Base-by-base conservation (phyloP, 2,888 invertebrate species). In the Eristalis arbustorum region DNA sequence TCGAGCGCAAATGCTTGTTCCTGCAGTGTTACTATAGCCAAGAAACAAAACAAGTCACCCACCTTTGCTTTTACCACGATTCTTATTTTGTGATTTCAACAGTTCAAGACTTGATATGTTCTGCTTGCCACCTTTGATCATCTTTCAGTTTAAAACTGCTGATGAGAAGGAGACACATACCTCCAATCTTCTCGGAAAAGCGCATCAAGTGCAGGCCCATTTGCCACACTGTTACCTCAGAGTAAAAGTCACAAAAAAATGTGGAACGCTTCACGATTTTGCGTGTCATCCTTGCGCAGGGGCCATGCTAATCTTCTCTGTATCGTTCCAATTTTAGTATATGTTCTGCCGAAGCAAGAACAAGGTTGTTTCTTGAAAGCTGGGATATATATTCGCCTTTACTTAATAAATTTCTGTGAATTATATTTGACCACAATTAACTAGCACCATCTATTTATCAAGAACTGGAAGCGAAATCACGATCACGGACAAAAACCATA, bases 221-320 rank as follows among this genome's bases (percentile, higher is more conserved):
- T n/a, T n/a, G 31, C 31, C 31, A 31, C 31, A 31, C 0, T 10
- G 6, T 10, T 10, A 10, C 22, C 23, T 31, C 14, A 11, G 57
- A 11, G 11, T 13, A 66, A 72, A 49, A 69, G 64, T 23, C 0
- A 14, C 63, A 91, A 92, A 92, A 92, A 92, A 92, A 91, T 92
- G 91, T 91, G 91, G 91, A 92, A 96, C 96, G 96, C 96, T 96
- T 96, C 96, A 96, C 96, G 96, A 96, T 96, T 96, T 96, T 96
- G 96, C 96, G 96, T 96, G 96, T 96, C 96, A 96, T 96, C 96
- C 96, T 96, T 96, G 96, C 96, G 96, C 96, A 96, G 96, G 96
- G 96, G 96, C 96, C 96, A 96, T 96, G 96, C 96, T 96, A 96
- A 96, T 96, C 96, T 96, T 96, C 96, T 96, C 96, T 96, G 96